Base-by-base conservation (phyloP, 2,797 vertebrate genomes). In the Onychomys leucogaster region DNA sequence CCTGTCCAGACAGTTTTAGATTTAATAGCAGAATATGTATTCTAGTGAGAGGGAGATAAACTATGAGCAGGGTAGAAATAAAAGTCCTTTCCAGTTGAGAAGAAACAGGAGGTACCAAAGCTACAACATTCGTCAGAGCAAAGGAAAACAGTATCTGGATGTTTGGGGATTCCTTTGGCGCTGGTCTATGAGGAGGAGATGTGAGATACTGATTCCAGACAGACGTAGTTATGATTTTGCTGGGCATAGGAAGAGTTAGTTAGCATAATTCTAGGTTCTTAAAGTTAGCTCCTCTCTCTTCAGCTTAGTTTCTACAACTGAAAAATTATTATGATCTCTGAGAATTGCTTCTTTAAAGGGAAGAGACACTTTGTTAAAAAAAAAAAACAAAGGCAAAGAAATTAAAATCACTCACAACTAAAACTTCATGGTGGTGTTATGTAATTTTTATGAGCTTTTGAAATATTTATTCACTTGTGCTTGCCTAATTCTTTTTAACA, bases 111-210 rank as follows among this genome's bases (percentile, higher is more conserved):
- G 92, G 65, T 27, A 94, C 27, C n/a, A 90, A 97, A 81, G 83
- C 25, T 77, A 82, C 95, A 97, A 90, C 86, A 96, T 29, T 80
- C 29, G 0, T 84, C 78, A 98, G 75, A 97, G 67, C 97, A 96
- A 97, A 98, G 91, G 65, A 94, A 97, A 98, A 97, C 2, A 65
- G 43, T 89, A 91, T 65, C 85, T 97, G 95, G 80, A 71, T 90
- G 69, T 97, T 95, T 97, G 96, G 96, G 94, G 91, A 97, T 97
- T 98, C 97, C 96, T 98, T 97, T 97, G 96, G 91, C 92, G 95
- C 46, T 37, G 8, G 52, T 52, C 93, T 69, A 37, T 49, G 89
- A 91, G 0, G 37, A 83, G 77, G 46, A 89, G 88, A 17, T 71
- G 43, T 69, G 61, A 73, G 75, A 97, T 52, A 96, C 41, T 76